Base-by-base conservation (phyloP, 2,113 vertebrate species). In the Elgaria multicarinata region DNA sequence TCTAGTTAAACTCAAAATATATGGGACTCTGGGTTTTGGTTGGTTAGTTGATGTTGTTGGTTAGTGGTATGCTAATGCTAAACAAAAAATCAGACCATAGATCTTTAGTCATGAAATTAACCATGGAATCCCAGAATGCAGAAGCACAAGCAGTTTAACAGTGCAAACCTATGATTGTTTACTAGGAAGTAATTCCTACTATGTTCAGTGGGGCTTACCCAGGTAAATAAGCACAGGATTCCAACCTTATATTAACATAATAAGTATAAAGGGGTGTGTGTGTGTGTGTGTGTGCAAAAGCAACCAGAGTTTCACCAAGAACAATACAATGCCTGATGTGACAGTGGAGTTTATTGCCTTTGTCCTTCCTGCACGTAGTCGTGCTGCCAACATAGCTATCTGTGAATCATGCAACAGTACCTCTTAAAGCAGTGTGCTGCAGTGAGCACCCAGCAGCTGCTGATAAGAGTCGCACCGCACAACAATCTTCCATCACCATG, bases 361-460 rank as follows among this genome's bases (percentile, higher is more conserved):
- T 62, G 33, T 3, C 53, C 46, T 9, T 13, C n/a, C 3, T 81
- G 36, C 28, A 42, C 18, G 24, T 0, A 67, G 6, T 5, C 69
- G 55, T 87, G 26, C 64, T 82, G 13, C 75, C 78, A 69, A 88
- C 24, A 50, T 8, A 33, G 0, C 85, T 58, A 24, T 1, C 0
- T 87, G 0, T 4, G 95, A 91, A 97, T 86, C 67, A 82, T 62
- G 55, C 74, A 87, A 6, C 28, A 86, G 0, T 95, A 98, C 99
- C 98, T 99, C 95, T 99, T 99, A 96, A 99, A 99, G 93, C 99
- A 99, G 83, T 99, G 99, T 5, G 99, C 99, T 0, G 99, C 99
- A 6, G 99, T 99, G 84, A 99, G 98, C 12, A 98, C 98, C 99
- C 99, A 99, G 96, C 99, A 99, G 95, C 98, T 98, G 93, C 98